Evolutionary conservation across 1,140 invertebrate species (phyloP).

Genomic region (Agrilus planipennis): DNA sequence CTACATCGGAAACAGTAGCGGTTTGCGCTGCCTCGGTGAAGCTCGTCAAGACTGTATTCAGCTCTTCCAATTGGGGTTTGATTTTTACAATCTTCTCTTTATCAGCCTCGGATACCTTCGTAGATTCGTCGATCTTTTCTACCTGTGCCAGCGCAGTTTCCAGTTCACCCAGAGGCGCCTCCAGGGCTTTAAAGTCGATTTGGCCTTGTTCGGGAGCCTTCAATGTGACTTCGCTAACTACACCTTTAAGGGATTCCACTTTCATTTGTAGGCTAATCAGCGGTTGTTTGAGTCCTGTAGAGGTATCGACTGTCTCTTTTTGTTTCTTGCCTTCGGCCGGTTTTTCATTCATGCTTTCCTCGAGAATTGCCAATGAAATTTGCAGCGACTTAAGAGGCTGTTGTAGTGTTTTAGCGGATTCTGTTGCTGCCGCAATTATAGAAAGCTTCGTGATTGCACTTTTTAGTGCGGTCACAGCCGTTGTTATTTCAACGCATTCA

Average conservation of each 20-base stretch:
- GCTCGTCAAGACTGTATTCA: neutral
- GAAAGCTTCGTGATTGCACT: neutral
- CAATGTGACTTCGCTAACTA: neutral
- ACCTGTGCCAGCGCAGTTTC: no score
- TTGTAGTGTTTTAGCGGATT: neutral
- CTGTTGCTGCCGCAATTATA: neutral
- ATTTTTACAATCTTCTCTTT: no score
- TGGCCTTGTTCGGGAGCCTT: no score
- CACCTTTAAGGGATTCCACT: conserved; percentile 6
- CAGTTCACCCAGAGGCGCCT: neutral
- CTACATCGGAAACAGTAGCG: conserved; percentile 5
- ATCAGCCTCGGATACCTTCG: conserved; percentile 7
- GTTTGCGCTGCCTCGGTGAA: neutral
- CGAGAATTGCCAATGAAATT: neutral
- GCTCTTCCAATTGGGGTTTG: neutral
- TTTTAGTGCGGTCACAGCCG: conserved; percentile 10
- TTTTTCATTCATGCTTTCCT: conserved; percentile 3
- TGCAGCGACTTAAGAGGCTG: neutral
- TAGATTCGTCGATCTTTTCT: conserved; percentile 5
- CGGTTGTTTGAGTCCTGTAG: conserved; percentile 4
- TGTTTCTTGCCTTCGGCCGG: neutral
- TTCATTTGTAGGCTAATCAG: conserved; percentile 6
- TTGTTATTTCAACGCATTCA: conserved; percentile 9
- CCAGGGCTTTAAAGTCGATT: neutral
- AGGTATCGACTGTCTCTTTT: neutral